Base-by-base conservation (phyloP, 2,888 invertebrate genomes). In the Mylabris sibirica region DNA sequence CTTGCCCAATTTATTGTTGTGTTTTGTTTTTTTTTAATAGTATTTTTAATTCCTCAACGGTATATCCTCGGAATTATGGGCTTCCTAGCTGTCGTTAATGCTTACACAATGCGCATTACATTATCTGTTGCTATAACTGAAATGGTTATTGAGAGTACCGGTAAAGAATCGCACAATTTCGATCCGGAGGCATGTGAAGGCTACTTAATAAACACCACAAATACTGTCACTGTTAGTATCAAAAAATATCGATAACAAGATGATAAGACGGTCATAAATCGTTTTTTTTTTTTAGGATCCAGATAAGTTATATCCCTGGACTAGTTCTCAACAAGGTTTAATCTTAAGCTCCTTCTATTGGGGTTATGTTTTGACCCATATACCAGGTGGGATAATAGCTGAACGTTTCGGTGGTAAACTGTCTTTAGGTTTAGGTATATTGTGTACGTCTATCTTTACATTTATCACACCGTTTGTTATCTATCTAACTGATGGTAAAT, bases 361-460 rank as follows among this genome's bases (percentile, higher is more conserved):
- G 87, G 95, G 95, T 1, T 95, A 95, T 84, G 91, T 95, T 1
- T 68, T 93, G 0, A 94, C 94, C 0, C 95, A 95, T 79, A 84
- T 95, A 44, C 95, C 95, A 0, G 95, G 95, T 57, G 95, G 94
- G 63, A 87, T 92, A 66, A 81, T 96, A 53, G 92, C 95, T 0
- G 94, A 94, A 78, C 88, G 89, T 72, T 93, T 93, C 75, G 96
- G 96, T 22, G 96, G 95, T 22, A 96, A 96, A 82, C 92, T 94
- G 85, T 90, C 94, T 0, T 87, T 95, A 38, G 93, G 94, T 0
- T 85, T 94, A 65, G 96, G 96, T 57, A 91, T 96, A 26, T 85
- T 96, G 0, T 91, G 92, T 22, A 95, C 95, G 0, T 94, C 94
- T 0, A 82, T 95, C n/a, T 92, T 96, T 75, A 95, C 95, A 0